Evolutionary conservation across 2,888 invertebrate genomes (phyloP), one percentile per base, ranked within the genome.

Genomic region (Tetranychus piercei): DNA sequence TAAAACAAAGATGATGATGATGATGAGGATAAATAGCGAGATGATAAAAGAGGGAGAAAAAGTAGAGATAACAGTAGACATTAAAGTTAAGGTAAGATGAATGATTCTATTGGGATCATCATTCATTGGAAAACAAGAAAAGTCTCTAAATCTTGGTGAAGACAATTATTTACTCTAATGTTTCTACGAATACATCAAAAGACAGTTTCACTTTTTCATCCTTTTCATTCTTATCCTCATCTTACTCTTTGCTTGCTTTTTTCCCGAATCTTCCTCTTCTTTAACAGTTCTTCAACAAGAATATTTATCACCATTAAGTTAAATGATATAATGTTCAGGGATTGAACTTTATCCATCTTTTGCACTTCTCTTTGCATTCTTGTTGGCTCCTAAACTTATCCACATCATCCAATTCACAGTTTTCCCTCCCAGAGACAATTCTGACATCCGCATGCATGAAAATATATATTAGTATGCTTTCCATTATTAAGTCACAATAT

Each of bases 11-110:
- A 55, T 55, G 55, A 55, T 55, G 55, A 55, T 55, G 55, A 55
- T 55, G 7, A 55, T 55, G 5, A 15, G 9, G 55, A 15, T 55
- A 15, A 15, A 55, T 55, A 55, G 55, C 2, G 7, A 15, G 55
- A 55, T 9, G 55, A 55, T 15, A 15, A 55, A 55, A 15, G 15
- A 9, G 15, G 15, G 15, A 55, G 15, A 15, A 9, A 55, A 55
- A 55, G 15, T 15, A 55, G 45, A 45, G 15, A 55, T 15, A 55
- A 15, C 1, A 55, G 15, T 15, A 55, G 55, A 55, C 55, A 55
- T 55, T 55, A 55, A 55, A 55, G 55, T 55, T 55, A 55, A 55
- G 55, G 55, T 55, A 55, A 55, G 55, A 55, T 55, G 55, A 55
- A 55, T 55, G 55, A 55, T 55, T 55, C 55, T 55, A 55, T 55